Percentiles rank a stretch among this genome's conserved stretches.
phyloP scores from a whole-genome alignment of 1,140 invertebrate genomes.

The Eriocheir sinensis region DNA sequence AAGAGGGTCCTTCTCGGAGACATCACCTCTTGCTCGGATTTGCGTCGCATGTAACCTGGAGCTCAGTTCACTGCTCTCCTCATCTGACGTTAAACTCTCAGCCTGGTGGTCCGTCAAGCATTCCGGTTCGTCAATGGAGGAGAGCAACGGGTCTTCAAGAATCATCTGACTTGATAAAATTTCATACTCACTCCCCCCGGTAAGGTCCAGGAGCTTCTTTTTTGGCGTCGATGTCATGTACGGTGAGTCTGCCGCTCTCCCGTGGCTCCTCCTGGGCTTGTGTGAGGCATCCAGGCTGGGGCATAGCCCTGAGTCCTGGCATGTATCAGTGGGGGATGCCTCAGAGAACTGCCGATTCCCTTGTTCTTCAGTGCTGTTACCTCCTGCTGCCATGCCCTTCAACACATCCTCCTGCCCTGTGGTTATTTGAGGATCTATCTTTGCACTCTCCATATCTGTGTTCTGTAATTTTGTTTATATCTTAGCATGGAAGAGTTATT shows the following conservation, averaged over 20 bases:
- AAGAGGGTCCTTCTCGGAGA: background rate
- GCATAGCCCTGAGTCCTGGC: slow-evolving; percentile 57
- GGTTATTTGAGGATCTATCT: background rate
- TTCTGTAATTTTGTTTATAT: too few relatives aligned
- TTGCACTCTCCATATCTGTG: background rate
- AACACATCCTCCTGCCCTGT: too few relatives aligned
- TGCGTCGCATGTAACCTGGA: slow-evolving; percentile 54
- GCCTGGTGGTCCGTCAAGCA: slow-evolving; percentile 35
- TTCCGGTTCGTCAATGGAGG: slow-evolving; percentile 62
- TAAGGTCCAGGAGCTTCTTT: background rate
- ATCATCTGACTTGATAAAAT: slow-evolving; percentile 62
- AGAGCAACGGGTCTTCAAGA: slow-evolving; percentile 65
- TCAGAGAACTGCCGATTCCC: background rate
- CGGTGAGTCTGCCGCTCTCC: background rate
- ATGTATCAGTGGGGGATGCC: background rate
- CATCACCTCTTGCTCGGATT: background rate
- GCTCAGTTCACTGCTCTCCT: slow-evolving; percentile 33
- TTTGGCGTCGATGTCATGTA: slow-evolving; percentile 71
- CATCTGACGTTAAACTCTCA: slow-evolving; percentile 53
- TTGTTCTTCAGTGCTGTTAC: background rate
- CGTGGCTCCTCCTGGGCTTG: background rate
- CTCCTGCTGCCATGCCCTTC: background rate
- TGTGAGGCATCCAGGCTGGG: background rate
- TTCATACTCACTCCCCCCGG: background rate
- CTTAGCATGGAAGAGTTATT: too few relatives aligned